Evolutionary conservation across 1,140 invertebrate genomes (phyloP).

Genomic region (Teleopsis dalmanni): DNA sequence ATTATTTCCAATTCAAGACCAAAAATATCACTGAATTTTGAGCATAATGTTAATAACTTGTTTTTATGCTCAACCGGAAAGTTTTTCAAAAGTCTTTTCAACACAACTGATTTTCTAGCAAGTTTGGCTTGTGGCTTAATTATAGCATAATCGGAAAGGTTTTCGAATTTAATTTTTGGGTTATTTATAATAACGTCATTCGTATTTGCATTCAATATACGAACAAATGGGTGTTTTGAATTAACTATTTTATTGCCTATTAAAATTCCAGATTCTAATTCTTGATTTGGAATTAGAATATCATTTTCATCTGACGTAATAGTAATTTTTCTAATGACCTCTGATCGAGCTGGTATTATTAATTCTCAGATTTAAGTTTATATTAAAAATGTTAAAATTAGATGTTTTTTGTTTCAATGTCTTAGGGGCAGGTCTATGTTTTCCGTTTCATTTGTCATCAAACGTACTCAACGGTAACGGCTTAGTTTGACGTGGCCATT

Average conservation of each 20-base stretch:
- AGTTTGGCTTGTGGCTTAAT: no score
- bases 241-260: not conserved
- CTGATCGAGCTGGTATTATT: not conserved
- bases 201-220: not conserved
- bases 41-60: no score
- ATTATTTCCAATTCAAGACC: no score
- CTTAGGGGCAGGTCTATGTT: not conserved
- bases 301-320: not conserved
- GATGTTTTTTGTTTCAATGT: not conserved
- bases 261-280: not conserved
- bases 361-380: not conserved
- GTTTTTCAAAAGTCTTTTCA: no score
- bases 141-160: not conserved
- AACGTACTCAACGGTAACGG: not conserved
- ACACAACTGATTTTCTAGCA: no score
- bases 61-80: no score
- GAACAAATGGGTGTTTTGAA: not conserved
- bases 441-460: not conserved
- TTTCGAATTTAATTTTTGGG: not conserved
- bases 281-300: constrained; percentile 3
- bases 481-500: not conserved
- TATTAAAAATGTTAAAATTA: not conserved
- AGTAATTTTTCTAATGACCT: not conserved
- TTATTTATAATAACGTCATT: not conserved
- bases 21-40: no score